Base-by-base conservation (phyloP, 2,888 invertebrate species). In the Eutolmus rufibarbis region DNA sequence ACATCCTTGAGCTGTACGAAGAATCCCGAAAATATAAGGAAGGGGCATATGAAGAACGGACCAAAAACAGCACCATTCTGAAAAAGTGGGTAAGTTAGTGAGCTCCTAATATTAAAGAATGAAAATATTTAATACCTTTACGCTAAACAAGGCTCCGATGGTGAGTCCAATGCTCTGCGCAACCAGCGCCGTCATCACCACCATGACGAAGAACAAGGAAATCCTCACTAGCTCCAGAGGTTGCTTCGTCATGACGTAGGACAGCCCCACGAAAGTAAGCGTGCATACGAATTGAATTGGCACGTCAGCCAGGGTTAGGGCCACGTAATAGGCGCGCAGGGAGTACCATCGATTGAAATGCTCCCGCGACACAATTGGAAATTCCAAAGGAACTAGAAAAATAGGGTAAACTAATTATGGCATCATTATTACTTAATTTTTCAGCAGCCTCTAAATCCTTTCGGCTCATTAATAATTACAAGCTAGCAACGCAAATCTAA, bases 271-370 rank as follows among this genome's bases (percentile, higher is more conserved):
- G 91, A 97, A 98, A 7, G 95, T 92, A 12, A 96, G 91, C 0
- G 97, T 97, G 90, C 96, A 96, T 31, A 95, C 92, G 0, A 96
- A 92, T 93, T 97, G 97, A 89, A 96, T 95, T 0, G 97, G 98
- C 89, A 98, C 93, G 90, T 97, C 97, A 0, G 97, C 95, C 82
- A 96, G 92, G 5, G 97, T 95, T 78, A 96, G 95, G 12, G 97
- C 96, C 28, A 96, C 92, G 91, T 96, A 98, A 92, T 97, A 97
- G 0, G 97, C 96, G 81, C 96, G 95, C 2, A 97, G 93, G 28
- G 96, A 96, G 92, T 98, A 98, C 98, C 97, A 98, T 87, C 97
- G 95, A 93, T 98, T 98, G 90, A 97, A 96, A 91, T 97, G 96
- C 91, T 98, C 98, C 81, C 97, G 93, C 3, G 95, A 94, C 86